Base-by-base conservation (phyloP, 2,797 vertebrate species). In the Enteromius trimaculatus region DNA sequence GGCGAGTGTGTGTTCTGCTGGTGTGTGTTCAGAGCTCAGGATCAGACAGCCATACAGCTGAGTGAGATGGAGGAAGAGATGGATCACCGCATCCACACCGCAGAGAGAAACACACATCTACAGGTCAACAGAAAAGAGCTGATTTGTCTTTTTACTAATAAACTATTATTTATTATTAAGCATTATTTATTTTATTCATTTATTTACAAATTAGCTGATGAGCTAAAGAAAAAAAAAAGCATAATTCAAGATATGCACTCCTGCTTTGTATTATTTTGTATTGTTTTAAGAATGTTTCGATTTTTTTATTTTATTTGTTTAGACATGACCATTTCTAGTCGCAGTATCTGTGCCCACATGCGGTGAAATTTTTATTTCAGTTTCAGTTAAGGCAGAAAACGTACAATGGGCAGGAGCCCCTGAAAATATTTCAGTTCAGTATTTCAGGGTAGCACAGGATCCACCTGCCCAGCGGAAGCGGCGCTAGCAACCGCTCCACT, bases 41-140 rank as follows among this genome's bases (percentile, higher is more conserved):
- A 99, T 92, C 96, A 98, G 93, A 96, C 96, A 0, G 91, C 96
- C n/a, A 96, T 97, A 90, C 97, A 98, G 90, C 89, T 99, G 86
- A 96, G 95, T 87, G 98, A 98, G 87, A 91, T 99, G 92, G 98
- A 99, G 87, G 98, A 99, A 68, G 98, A 99, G 90, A 98, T 99
- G 97, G 98, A 99, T 82, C 97, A 97, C 44, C 95, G 97, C n/a
- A 96, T 99, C 89, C 96, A 97, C 6, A 93, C 94, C 66, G 91
- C 94, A 0, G 97, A 98, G 87, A 94, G 93, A 81, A 96, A 95
- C 88, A 93, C 94, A 9, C 93, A 93, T 78, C 95, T 96, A 79
- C 96, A 98, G 88, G 98, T 99, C 84, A 91, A 93, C 90, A 81
- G 84, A 55, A 26, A 53, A 47, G 34, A 42, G 39, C 39, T 42